Evolutionary conservation across 2,888 invertebrate species (phyloP).

Genomic region (Cephus runcator): DNA sequence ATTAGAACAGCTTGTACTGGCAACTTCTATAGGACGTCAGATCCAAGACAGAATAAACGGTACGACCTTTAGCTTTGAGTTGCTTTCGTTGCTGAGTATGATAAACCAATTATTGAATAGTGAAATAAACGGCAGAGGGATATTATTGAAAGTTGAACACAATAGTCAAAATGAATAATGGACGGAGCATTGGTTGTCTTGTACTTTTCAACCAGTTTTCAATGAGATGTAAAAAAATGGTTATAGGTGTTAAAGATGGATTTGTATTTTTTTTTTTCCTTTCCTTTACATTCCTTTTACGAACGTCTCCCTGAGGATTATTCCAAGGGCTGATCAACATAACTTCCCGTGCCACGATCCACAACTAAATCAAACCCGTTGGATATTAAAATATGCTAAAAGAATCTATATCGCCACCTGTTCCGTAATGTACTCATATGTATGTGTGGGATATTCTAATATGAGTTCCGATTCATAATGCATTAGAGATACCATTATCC

Average conservation of each 20-base stretch:
- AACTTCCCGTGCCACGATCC: conserved; percentile 35
- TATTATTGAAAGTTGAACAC: not conserved
- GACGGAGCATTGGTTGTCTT: not conserved
- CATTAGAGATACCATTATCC: conserved; percentile 25
- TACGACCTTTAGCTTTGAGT: not conserved
- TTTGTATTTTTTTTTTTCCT: not conserved
- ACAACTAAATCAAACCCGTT: conserved; percentile 47
- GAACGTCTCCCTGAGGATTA: not conserved
- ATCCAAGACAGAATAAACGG: conserved; percentile 17
- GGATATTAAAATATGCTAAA: conserved; percentile 54
- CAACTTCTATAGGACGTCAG: conserved; percentile 42
- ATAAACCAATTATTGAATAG: not conserved
- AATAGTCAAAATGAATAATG: not conserved
- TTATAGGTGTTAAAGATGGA: not conserved
- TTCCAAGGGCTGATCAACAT: not conserved
- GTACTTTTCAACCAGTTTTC: not conserved
- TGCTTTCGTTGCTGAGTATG: not conserved
- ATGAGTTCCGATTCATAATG: conserved; percentile 53
- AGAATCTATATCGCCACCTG: conserved; percentile 52
- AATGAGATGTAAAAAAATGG: not conserved
- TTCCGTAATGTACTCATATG: conserved; percentile 52
- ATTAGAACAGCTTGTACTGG: conserved; percentile 56
- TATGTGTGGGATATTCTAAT: conserved; percentile 52
- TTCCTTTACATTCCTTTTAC: not conserved
- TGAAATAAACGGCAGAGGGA: not conserved